Conservation (phyloP, 2,797 vertebrate genomes). For the Natrix natrix region DNA sequence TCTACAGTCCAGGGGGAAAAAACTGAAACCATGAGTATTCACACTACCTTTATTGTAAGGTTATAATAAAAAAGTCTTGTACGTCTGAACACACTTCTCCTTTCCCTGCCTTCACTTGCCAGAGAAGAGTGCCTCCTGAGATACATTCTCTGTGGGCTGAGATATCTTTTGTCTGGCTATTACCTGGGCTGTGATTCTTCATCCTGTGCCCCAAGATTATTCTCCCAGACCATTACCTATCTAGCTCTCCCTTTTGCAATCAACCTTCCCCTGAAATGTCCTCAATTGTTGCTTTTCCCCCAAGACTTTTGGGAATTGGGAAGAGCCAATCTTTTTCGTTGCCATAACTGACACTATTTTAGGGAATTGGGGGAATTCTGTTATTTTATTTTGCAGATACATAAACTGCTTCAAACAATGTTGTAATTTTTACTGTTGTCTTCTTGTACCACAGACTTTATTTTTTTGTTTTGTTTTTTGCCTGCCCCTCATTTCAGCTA, state of each 20-base stretch:
- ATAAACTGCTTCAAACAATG: neutral
- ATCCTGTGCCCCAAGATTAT: neutral
- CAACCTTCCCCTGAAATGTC: neutral
- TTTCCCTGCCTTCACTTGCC: neutral
- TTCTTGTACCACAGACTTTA: neutral
- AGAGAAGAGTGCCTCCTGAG: neutral
- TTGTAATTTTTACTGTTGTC: neutral
- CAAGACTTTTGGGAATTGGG: neutral
- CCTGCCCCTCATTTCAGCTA: neutral
- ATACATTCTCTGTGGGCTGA: neutral
- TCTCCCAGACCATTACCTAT: neutral
- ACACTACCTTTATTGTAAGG: neutral
- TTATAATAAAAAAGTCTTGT: neutral
- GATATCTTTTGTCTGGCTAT: neutral
- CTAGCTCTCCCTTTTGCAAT: neutral
- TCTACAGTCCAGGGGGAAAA: neutral
- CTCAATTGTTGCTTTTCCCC: neutral
- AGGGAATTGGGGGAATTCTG: neutral
- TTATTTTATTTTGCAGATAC: neutral
- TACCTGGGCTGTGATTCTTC: neutral
- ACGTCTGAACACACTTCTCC: neutral
- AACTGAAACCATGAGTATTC: neutral
- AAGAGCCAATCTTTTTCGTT: neutral
- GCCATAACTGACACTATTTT: neutral
- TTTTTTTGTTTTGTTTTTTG: neutral